A percentile compares a stretch with the other conserved stretches of the same genome.
phyloP scores from a whole-genome alignment of 2,888 invertebrate genomes.

The Camponotus fellah region DNA sequence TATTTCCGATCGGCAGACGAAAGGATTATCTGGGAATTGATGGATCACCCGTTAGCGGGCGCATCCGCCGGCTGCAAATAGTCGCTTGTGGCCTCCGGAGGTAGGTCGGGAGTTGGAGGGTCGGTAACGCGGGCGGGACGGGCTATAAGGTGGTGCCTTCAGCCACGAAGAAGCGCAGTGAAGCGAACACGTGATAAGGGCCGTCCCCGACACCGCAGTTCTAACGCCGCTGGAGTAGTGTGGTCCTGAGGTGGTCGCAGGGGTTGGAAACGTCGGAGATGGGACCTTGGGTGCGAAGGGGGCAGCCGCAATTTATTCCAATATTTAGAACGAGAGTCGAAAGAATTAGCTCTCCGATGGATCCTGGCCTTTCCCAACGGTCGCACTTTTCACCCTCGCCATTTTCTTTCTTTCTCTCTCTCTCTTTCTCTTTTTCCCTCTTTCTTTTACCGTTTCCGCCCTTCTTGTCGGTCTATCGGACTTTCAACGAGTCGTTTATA shows the following conservation, averaged over 20 bases:
- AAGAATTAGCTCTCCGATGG: conserved; percentile 73
- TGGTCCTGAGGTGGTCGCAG: conserved; percentile 43
- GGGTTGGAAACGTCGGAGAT: conserved; percentile 50
- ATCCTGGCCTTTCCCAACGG: conserved; percentile 53
- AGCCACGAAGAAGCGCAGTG: conserved; percentile 82
- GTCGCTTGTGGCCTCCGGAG: conserved; percentile 64
- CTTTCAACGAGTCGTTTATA: conserved; percentile 79
- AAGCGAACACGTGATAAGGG: conserved; percentile 84
- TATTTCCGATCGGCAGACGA: conserved; percentile 67
- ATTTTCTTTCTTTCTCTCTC: conserved; percentile 32
- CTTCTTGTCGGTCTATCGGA: conserved; percentile 69
- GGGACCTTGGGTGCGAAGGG: conserved; percentile 61
- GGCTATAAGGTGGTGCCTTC: conserved; percentile 79
- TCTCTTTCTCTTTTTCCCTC: neutral
- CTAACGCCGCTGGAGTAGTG: conserved; percentile 37
- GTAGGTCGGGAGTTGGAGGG: conserved; percentile 48
- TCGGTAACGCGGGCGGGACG: conserved; percentile 65
- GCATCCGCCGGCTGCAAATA: conserved; percentile 72
- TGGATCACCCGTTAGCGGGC: conserved; percentile 78
- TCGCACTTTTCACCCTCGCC: conserved; percentile 38
- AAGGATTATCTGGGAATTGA: conserved; percentile 71
- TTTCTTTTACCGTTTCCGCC: neutral
- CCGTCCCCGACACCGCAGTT: conserved; percentile 74
- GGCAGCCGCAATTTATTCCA: conserved; percentile 82
- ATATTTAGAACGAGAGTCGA: conserved; percentile 80